Conservation (phyloP, 2,797 vertebrate species). For the Arrhamphus sclerolepis region DNA sequence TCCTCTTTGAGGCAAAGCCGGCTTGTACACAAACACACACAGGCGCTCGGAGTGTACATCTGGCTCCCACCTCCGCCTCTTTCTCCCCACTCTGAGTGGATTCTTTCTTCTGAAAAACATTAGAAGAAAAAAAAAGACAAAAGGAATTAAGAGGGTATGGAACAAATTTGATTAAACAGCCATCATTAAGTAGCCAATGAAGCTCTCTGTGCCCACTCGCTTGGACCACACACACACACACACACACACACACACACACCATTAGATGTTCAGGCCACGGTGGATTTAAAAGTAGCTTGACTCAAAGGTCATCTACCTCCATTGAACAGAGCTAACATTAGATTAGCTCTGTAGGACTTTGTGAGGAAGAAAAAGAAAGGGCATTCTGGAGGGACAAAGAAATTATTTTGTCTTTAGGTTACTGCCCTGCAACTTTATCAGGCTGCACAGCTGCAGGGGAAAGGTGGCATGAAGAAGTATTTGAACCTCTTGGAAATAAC, state of each 20-base stretch:
- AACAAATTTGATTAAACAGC: constrained; percentile 58
- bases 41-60: constrained; percentile 34
- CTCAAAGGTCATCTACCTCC: constrained; percentile 65
- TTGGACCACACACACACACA: constrained; percentile 66
- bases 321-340: constrained; percentile 72
- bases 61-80: constrained; percentile 40
- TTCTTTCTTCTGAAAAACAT: constrained; percentile 48
- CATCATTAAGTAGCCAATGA: constrained; percentile 72
- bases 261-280: constrained; percentile 61
- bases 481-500: too few species aligned
- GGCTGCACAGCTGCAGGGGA: neutral
- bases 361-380: constrained; percentile 31
- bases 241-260: constrained; percentile 69
- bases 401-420: constrained; percentile 32
- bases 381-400: constrained; percentile 23
- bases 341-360: constrained; percentile 50
- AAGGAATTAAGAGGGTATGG: constrained; percentile 44
- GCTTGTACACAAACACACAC: constrained; percentile 18
- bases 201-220: constrained; percentile 48
- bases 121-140: constrained; percentile 49
- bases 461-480: too few species aligned
- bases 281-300: constrained; percentile 57
- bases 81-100: constrained; percentile 24
- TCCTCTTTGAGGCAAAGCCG: constrained; percentile 58
- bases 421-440: neutral